Evolutionary conservation across 2,888 invertebrate species (phyloP).

Genomic region (Pasiphila rectangulata): DNA sequence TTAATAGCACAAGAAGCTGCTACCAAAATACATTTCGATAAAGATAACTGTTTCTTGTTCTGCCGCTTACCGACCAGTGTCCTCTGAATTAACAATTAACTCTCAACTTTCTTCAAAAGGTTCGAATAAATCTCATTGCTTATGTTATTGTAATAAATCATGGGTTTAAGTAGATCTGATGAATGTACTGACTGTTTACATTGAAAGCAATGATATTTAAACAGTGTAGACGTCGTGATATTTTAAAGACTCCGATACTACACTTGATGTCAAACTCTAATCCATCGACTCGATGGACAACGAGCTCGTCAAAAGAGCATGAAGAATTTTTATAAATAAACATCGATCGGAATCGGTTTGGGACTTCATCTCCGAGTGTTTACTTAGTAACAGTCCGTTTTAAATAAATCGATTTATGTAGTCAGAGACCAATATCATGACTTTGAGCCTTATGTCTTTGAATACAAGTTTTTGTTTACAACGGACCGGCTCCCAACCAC

Average conservation of each 20-base stretch:
- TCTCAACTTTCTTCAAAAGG: conserved; percentile 14
- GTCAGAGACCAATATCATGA: conserved; percentile 12
- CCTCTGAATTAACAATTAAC: conserved; percentile 20
- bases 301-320: conserved; percentile 64
- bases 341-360: conserved; percentile 69
- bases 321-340: conserved; percentile 71
- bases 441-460: conserved; percentile 18
- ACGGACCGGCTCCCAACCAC: neutral
- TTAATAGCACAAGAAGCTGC: conserved; percentile 28
- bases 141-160: conserved; percentile 19
- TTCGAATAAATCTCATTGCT: conserved; percentile 14
- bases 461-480: conserved; percentile 16
- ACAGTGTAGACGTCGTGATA: conserved; percentile 45
- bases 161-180: conserved; percentile 17
- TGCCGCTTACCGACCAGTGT: conserved; percentile 12
- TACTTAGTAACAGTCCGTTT: conserved; percentile 76
- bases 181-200: conserved; percentile 16
- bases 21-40: conserved; percentile 27
- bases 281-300: conserved; percentile 52
- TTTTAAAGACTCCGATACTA: conserved; percentile 51
- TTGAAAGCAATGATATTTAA: conserved; percentile 46
- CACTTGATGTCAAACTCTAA: conserved; percentile 58
- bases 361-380: conserved; percentile 68
- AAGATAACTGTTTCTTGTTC: conserved; percentile 21
- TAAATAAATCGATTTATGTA: conserved; percentile 68